Conservation (phyloP, 1,140 invertebrate genomes). For the Trachelipus rathkii region DNA sequence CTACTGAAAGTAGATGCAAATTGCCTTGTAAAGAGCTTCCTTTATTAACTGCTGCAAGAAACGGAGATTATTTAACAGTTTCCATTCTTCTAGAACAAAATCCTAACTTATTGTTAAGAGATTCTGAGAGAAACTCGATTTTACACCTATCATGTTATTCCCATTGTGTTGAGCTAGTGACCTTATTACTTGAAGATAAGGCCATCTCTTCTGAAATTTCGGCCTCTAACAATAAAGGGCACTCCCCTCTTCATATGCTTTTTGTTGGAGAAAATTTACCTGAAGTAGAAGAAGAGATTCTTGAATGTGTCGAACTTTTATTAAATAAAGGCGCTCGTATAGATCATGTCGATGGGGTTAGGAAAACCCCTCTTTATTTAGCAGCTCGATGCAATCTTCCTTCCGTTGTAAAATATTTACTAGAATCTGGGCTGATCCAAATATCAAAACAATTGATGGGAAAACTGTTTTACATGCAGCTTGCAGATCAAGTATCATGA, state of each 20-base stretch:
- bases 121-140: not conserved
- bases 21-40: not conserved
- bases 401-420: constrained; percentile 25
- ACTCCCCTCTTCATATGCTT: constrained; percentile 29
- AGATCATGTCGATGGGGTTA: constrained; percentile 21
- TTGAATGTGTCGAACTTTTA: constrained; percentile 18
- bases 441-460: constrained; percentile 13
- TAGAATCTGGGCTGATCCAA: constrained; percentile 30
- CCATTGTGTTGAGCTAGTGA: not conserved
- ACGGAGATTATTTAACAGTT: not conserved
- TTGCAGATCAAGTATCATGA: constrained; percentile 24
- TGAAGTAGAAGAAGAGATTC: constrained; percentile 21
- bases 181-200: not conserved
- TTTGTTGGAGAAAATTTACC: constrained; percentile 19
- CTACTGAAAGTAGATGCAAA: not conserved
- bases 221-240: constrained; percentile 17
- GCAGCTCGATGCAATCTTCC: constrained; percentile 27
- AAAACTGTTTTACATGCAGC: constrained; percentile 37
- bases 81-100: not conserved
- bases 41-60: not conserved
- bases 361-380: constrained; percentile 31
- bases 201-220: not conserved
- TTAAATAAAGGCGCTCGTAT: constrained; percentile 24
- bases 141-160: not conserved
- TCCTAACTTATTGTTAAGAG: not conserved